Evolutionary conservation across 2,888 invertebrate genomes (phyloP), one percentile per base, ranked within the genome.

Genomic region (Dasypogon diadema): DNA sequence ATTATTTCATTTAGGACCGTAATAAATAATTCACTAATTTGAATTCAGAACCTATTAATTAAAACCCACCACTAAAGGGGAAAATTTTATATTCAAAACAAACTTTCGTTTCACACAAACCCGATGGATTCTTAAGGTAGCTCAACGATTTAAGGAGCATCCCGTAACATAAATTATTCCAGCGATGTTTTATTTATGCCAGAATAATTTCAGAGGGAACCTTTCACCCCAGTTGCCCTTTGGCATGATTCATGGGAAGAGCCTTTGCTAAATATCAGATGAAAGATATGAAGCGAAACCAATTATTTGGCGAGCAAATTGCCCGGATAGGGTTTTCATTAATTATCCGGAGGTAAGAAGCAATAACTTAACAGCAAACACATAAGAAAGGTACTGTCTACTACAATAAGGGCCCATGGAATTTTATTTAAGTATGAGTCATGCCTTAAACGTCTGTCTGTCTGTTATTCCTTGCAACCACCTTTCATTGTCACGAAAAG

Each of bases 221-320:
- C 70, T 70, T 70, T 26, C 54, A 34, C 54, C 54, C 70, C 54
- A 51, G 54, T 34, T 51, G 54, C 30, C 54, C 54, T 30, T 18
- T 54, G 54, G 54, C 30, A 70, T 70, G 70, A 70, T 70, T 70
- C 54, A 70, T 70, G 51, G 70, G 30, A 21, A 14, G 70, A 70
- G 70, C 54, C 54, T 54, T 34, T 70, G 70, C 54, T 70, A 70
- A 70, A 70, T 70, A 70, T 70, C 70, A 70, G 70, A 70, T 70
- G 70, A 77, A 77, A 75, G 75, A 75, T 77, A 77, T 75, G 77
- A 65, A 70, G 63, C 77, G 75, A 77, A 56, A 68, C 75, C 73
- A 77, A 77, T 77, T 77, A 77, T 75, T 77, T 77, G 77, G 77
- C 75, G 75, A 77, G 75, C 77, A 77, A 77, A 77, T 77, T 77